Conservation (phyloP, 2,113 vertebrate species). For the Heterochromis multidens region DNA sequence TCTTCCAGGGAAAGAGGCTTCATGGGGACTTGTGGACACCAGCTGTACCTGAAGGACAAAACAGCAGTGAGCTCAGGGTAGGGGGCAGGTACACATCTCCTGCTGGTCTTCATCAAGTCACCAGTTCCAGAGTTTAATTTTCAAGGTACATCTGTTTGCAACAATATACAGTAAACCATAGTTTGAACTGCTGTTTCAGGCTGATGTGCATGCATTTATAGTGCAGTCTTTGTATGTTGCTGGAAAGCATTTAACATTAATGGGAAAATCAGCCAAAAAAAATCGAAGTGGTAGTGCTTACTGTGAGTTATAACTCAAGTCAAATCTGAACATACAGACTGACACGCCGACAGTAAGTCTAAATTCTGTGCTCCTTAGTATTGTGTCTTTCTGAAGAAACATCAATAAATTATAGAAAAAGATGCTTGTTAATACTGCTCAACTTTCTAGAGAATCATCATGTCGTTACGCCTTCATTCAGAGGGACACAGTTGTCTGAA, state of each 20-base stretch:
- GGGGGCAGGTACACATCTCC: neutral
- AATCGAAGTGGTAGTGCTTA: neutral
- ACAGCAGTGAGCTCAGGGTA: neutral
- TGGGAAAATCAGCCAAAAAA: neutral
- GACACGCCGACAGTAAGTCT: neutral
- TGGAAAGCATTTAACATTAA: neutral
- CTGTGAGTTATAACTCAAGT: neutral
- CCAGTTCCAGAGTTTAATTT: neutral
- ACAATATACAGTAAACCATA: neutral
- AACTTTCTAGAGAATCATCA: neutral
- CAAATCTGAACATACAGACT: neutral
- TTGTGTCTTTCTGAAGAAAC: neutral
- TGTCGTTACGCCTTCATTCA: neutral
- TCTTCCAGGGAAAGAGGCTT: neutral
- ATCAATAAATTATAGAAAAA: neutral
- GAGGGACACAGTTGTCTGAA: neutral
- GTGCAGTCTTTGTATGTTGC: neutral
- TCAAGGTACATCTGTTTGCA: neutral
- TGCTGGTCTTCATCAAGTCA: neutral
- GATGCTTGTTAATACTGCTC: neutral
- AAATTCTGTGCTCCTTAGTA: neutral
- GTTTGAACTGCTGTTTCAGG: neutral
- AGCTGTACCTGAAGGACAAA: conserved; percentile 20
- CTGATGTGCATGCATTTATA: neutral
- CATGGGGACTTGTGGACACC: neutral